Base-by-base conservation (phyloP, 2,797 vertebrate genomes). In the Notamacropus eugenii region DNA sequence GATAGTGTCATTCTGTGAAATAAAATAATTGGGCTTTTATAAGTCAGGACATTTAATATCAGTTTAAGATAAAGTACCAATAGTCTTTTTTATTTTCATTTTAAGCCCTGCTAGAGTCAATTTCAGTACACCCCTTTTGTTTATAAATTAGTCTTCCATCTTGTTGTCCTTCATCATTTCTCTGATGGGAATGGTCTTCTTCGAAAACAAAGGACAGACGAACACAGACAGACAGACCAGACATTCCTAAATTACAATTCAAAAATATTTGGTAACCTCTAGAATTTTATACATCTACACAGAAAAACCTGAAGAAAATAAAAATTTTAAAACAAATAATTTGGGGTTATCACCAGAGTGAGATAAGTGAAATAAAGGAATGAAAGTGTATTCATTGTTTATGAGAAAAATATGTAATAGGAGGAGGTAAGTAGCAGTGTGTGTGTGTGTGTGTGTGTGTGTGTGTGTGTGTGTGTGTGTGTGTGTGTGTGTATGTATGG, bases 281-380 rank as follows among this genome's bases (percentile, higher is more conserved):
- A 93, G 74, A 95, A 90, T 3, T 55, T 82, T 95, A 93, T 95
- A 93, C 0, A 55, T 62, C 55, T 96, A 11, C 82, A 90, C 59
- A 90, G 95, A 93, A 87, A 95, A 96, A 90, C 59, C 94, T 90
- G 91, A 93, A 96, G 55, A 55, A 92, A 59, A 62, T 62, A 95
- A 54, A 92, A 92, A 93, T 93, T 95, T 54, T 55, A 29, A 28
- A 94, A 74, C 24, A 93, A 52, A 91, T 96, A 95, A 93, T 28
- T 95, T 19, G 8, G 52, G 93, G 62, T 82, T 97, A 52, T 58
- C 50, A 31, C 57, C 34, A 95, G 92, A 62, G n/a, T 96, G 31
- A 96, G 29, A 2, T 91, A 94, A 67, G 93, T 95, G 55, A 90
- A 14, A 93, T 82, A 74, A 2, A 54, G 27, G 91, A 93, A 74